Percentiles rank a stretch among this genome's conserved stretches.
Conservation (phyloP, 2,113 vertebrate species). For the Megaceryle maxima region DNA sequence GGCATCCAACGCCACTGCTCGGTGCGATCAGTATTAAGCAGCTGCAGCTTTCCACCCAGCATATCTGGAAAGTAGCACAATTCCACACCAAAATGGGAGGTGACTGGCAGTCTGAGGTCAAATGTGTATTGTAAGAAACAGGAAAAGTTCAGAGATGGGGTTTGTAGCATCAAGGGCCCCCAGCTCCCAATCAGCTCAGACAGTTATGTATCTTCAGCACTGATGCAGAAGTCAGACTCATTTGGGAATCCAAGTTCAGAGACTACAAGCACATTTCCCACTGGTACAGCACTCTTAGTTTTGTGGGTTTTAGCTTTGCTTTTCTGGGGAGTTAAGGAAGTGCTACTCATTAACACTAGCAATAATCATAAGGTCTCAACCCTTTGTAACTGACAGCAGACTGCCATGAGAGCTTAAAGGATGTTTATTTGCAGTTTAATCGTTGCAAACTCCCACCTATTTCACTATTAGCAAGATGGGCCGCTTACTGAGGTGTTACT, state of each 20-base stretch:
- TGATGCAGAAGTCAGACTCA: not conserved
- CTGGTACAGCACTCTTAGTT: not conserved
- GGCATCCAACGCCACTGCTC: fast-evolving
- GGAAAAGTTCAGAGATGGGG: not conserved
- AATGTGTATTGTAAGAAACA: fast-evolving
- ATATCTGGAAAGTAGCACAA: not conserved
- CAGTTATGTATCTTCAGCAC: not conserved
- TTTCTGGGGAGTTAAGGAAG: not conserved
- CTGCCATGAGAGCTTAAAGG: not conserved
- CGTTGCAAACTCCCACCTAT: not conserved
- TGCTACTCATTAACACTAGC: not conserved
- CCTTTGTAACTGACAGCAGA: not conserved
- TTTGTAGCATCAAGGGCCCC: not conserved
- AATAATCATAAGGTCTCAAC: not conserved
- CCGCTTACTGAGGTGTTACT: not conserved
- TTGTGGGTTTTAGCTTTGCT: not conserved
- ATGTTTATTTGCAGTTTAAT: not conserved
- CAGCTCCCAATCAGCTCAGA: not conserved
- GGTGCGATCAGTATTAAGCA: fast-evolving
- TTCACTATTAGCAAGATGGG: not conserved
- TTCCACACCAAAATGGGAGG: fast-evolving
- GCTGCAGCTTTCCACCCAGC: not conserved
- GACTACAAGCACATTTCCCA: not conserved
- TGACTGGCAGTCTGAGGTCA: fast-evolving
- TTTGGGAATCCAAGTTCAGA: not conserved